Base-by-base conservation (phyloP, 2,888 invertebrate species). In the Chloroclystis v-ata region DNA sequence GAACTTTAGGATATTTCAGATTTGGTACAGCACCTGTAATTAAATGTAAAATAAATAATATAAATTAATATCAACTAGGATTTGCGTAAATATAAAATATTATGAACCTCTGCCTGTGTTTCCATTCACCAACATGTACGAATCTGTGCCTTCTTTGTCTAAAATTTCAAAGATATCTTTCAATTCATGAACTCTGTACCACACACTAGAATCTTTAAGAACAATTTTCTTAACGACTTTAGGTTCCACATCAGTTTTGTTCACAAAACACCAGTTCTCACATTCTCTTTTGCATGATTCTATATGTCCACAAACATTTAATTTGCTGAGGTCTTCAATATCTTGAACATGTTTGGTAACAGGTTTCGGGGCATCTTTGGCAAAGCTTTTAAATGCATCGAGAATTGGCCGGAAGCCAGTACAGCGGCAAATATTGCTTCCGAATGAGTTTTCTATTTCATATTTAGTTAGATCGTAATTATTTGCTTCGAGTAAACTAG, bases 401-500 rank as follows among this genome's bases (percentile, higher is more conserved):
- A 95, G 69, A 43, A 95, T 95, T 1, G 94, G 91, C 6, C 94
- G 85, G 60, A 93, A 94, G 0, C 94, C 94, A 0, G 95, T 95
- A 65, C 95, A 95, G 32, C 95, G 89, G 56, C 95, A 95, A n/a
- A 94, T 90, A 57, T 94, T 94, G 48, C 94, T 92, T 9, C 92
- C 94, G 54, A 94, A 92, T 0, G 92, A 90, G 57, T 93, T 90
- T 66, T 94, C 94, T 33, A 94, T 89, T 62, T 93, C 91, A 25
- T 61, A 47, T 54, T 60, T 60, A 0, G 63, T 61, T 20, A 67
- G 37, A 2, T 62, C 44, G 12, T 61, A 58, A 26, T 61, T 37
- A 30, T 61, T 59, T 6, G 59, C 54, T 52, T 61, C 61, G 4
- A 61, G 43, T 32, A 61, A 49, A 29, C 61, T 61, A 47, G 1